Evolutionary conservation across 2,888 invertebrate genomes (phyloP), one percentile per base, ranked within the genome.

Genomic region (Trichogramma dendrolimi): DNA sequence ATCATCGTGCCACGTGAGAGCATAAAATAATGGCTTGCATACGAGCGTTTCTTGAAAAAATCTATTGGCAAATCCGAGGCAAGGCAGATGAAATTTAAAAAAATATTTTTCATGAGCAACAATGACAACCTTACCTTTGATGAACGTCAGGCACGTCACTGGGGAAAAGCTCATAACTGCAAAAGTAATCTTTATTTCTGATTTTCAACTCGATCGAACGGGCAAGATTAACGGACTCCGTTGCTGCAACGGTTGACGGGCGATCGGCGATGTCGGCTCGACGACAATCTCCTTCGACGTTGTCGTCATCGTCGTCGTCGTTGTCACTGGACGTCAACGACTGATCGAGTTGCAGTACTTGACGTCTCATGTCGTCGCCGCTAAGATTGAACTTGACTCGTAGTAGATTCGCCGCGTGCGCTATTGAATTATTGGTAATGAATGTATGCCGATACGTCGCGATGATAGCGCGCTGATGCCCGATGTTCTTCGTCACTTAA

Each of bases 1-100:
- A 27, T 62, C 58, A 4, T 60, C 61, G 59, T 75, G 75, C 77
- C 80, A 80, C 3, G 80, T 78, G 41, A 81, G 69, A 0, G 81
- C 73, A 64, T 79, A 79, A 72, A 81, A 81, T n/a, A 74, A 64
- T 1, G 79, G 78, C 10, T 11, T 57, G 58, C 63, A 70, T 48
- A 62, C 59, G 55, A 61, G 58, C 57, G 70, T 64, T 39, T 72
- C 69, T 11, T 49, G 41, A 54, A 75, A 71, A 63, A 73, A 72
- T 11, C 75, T 76, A 2, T 27, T 27, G 27, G 27, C 3, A 27
- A 27, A 27, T 27, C 1, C 3, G 27, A 27, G 27, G 27, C 2
- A 27, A 27, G 27, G 27, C 27, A 27, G 27, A 27, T 27, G 27
- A 27, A 27, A 27, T 27, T 27, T 2, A 27, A 27, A 27, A 27